These are phyloP conservation scores for Pseudomyrmex dendroicus DNA, from an alignment of 1,140 invertebrate genomes.

Conservation along the genomic window DNA sequence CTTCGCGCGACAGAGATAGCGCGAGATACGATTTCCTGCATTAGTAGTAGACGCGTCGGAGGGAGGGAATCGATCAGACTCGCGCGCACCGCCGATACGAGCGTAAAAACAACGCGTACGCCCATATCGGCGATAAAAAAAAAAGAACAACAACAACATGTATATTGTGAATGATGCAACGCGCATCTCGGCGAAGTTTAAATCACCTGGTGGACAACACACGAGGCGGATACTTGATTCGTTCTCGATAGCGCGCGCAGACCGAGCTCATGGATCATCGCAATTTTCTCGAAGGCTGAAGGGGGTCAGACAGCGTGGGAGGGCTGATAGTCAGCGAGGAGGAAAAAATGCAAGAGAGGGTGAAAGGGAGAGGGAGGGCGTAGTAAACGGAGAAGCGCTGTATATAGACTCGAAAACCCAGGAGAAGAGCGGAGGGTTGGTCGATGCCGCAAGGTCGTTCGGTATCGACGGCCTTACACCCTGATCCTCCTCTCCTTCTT, in stretches of 20 bases:
- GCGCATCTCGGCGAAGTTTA: not conserved
- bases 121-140: slow-evolving; percentile 37
- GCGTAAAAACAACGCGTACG: slow-evolving; percentile 26
- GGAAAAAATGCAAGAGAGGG: not conserved
- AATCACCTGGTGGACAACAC: not conserved
- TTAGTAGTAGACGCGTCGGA: slow-evolving; percentile 27
- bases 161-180: slow-evolving; percentile 2
- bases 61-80: slow-evolving; percentile 29
- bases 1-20: not conserved
- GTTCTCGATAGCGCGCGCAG: slow-evolving; percentile 39
- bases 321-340: slow-evolving; percentile 2
- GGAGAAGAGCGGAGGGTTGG: slow-evolving; percentile 62
- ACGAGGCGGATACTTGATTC: slow-evolving; percentile 8
- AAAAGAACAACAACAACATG: too few species aligned
- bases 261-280: slow-evolving; percentile 31
- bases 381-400: slow-evolving; percentile 52
- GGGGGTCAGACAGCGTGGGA: slow-evolving; percentile 20
- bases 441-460: slow-evolving; percentile 76
- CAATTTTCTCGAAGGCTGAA: slow-evolving; percentile 33
- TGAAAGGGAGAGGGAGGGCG: slow-evolving; percentile 12
- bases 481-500: slow-evolving; percentile 16
- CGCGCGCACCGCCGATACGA: not conserved
- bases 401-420: slow-evolving; percentile 63
- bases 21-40: slow-evolving; percentile 16
- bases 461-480: slow-evolving; percentile 69